phyloP scores from a whole-genome alignment of 2,113 vertebrate genomes.

The Cavia aperea region DNA sequence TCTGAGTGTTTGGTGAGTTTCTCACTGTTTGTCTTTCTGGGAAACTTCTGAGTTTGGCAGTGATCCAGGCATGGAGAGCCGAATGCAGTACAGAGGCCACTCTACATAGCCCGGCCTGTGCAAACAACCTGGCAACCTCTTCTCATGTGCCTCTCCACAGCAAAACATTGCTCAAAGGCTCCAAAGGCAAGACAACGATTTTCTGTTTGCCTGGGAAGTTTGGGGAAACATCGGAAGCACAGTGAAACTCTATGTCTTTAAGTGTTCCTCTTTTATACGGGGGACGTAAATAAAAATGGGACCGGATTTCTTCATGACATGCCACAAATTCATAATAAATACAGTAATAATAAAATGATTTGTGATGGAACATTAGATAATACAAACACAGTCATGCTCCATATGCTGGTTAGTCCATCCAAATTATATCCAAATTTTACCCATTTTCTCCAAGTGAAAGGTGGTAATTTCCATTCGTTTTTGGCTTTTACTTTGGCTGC shows the following conservation, averaged over 20 bases:
- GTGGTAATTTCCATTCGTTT: neutral
- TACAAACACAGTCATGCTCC: neutral
- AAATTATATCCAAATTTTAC: neutral
- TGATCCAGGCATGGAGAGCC: neutral
- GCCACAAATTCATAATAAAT: neutral
- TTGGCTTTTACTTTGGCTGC: neutral
- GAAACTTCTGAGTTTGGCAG: neutral
- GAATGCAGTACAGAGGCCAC: neutral
- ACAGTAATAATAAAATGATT: neutral
- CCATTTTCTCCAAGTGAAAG: neutral
- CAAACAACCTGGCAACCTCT: neutral
- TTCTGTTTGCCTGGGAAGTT: constrained; percentile 9
- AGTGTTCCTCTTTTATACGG: neutral
- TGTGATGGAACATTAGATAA: neutral
- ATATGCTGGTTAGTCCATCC: neutral
- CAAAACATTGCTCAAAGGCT: neutral
- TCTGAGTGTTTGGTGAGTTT: constrained; percentile 28
- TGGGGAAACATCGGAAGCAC: neutral
- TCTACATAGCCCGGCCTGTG: neutral
- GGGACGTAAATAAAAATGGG: constrained; percentile 10
- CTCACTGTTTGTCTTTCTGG: constrained; percentile 44
- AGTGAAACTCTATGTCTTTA: neutral
- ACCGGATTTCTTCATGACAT: neutral
- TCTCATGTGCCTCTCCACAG: neutral
- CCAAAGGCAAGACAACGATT: neutral